Percentiles rank a stretch among this genome's conserved stretches.
phyloP scores from a whole-genome alignment of 2,888 invertebrate species.

The Crepidodera aurea region DNA sequence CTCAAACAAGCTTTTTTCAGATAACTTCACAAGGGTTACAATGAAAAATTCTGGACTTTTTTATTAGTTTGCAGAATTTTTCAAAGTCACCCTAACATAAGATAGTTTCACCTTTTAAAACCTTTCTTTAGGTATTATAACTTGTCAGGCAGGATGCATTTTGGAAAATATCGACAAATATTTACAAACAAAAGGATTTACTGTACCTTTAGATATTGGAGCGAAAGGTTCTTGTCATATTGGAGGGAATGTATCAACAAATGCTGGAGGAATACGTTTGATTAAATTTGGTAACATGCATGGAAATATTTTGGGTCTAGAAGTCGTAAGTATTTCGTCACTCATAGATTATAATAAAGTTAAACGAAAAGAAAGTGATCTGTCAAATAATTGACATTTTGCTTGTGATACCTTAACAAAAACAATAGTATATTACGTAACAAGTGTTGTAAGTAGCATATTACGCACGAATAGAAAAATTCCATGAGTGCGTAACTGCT shows the following conservation, averaged over 20 bases:
- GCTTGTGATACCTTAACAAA: too few species aligned
- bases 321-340: constrained; percentile 74
- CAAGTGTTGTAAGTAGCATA: too few species aligned
- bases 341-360: neutral
- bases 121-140: constrained; percentile 69
- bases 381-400: too few species aligned
- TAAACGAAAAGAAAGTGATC: constrained; percentile 5
- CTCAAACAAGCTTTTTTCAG: too few species aligned
- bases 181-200: constrained; percentile 75
- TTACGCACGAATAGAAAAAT: too few species aligned
- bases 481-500: too few species aligned
- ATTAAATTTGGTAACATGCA: constrained; percentile 91
- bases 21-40: too few species aligned
- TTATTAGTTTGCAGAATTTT: too few species aligned
- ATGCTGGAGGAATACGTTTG: constrained; percentile 92
- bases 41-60: too few species aligned
- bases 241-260: constrained; percentile 94
- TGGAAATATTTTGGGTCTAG: constrained; percentile 88
- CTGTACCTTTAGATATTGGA: constrained; percentile 94
- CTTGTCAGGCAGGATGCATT: constrained; percentile 91
- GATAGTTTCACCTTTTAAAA: too few species aligned
- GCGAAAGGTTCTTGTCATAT: constrained; percentile 95
- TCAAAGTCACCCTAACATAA: too few species aligned
- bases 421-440: too few species aligned
- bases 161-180: constrained; percentile 83